These are phyloP conservation scores for Varecia variegata DNA, from an alignment of 2,797 vertebrate genomes.

Conservation along the genomic window DNA sequence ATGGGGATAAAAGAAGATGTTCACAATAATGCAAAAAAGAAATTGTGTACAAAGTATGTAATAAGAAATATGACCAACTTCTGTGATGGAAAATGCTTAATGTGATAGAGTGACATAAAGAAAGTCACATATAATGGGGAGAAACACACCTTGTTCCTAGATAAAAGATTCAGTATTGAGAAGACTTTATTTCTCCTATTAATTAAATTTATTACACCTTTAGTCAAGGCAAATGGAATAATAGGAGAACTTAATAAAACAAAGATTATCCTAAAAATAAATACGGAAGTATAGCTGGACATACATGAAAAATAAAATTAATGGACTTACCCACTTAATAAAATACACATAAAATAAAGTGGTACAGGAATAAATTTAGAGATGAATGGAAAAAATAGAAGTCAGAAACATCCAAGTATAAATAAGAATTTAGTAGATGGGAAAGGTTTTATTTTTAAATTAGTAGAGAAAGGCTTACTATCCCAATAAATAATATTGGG, in stretches of 20 bases:
- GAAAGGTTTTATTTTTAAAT: neutral
- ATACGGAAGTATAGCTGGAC: neutral
- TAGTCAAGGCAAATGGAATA: neutral
- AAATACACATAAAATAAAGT: neutral
- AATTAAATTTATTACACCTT: neutral
- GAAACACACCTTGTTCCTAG: neutral
- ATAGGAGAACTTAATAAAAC: constrained; percentile 1
- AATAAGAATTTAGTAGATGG: neutral
- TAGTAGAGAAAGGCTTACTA: neutral
- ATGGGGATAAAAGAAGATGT: neutral
- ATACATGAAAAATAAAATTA: constrained; percentile 10
- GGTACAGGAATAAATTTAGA: neutral
- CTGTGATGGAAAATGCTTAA: neutral
- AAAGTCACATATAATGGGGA: neutral
- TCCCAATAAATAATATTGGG: neutral
- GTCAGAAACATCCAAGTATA: constrained; percentile 3
- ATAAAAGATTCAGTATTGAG: neutral
- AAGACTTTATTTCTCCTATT: constrained; percentile 5
- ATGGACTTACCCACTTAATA: neutral
- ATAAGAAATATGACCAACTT: neutral
- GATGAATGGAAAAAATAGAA: neutral
- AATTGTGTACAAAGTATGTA: neutral
- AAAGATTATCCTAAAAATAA: constrained; percentile 32
- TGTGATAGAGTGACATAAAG: neutral
- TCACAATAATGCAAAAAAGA: neutral